Base-by-base conservation (phyloP, 1,140 invertebrate genomes). In the Drosophila elegans region DNA sequence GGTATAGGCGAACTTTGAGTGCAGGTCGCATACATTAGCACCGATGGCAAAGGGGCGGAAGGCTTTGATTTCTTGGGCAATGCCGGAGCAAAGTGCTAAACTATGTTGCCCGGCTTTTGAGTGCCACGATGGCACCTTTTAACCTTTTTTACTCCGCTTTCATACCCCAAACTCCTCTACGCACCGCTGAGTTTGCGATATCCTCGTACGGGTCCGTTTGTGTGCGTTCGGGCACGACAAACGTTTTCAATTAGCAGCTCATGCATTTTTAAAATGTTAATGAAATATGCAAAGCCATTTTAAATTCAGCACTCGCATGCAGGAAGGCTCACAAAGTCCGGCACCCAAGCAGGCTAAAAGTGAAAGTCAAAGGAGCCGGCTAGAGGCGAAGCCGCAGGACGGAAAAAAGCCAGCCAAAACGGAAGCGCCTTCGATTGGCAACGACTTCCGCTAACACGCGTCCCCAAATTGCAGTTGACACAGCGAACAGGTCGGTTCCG, bases 241-340 rank as follows among this genome's bases (percentile, higher is more conserved):
- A 91, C 83, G 80, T 91, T 90, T 91, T 91, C 90, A 91, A 91
- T 91, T 91, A 91, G 80, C 75, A 91, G 80, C 73, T 82, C 90
- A 89, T 90, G 86, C 82, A 91, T 91, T 90, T 91, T 90, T 90
- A 74, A 91, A 67, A 67, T 68, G 51, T 84, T 89, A 80, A 90
- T 89, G 84, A 90, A 89, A 90, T 89, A 89, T 89, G 68, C 80
- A 89, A 74, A 80, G 66, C 77, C 56, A 78, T 89, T 89, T 89
- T 84, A 84, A 89, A 89, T 83, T 61, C 59, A 13, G 44, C 57
- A 72, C 39, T 72, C 68, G 64, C 68, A 72, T 72, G 68, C 49
- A 69, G 66, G 34, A 69, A 36, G 60, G 49, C 55, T 38, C 48
- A 41, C 9, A 48, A 36, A 45, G 36, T 44, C 64, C 68, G 42